Evolutionary conservation across 2,113 vertebrate genomes (phyloP).

Genomic region (Urocolius indicus): DNA sequence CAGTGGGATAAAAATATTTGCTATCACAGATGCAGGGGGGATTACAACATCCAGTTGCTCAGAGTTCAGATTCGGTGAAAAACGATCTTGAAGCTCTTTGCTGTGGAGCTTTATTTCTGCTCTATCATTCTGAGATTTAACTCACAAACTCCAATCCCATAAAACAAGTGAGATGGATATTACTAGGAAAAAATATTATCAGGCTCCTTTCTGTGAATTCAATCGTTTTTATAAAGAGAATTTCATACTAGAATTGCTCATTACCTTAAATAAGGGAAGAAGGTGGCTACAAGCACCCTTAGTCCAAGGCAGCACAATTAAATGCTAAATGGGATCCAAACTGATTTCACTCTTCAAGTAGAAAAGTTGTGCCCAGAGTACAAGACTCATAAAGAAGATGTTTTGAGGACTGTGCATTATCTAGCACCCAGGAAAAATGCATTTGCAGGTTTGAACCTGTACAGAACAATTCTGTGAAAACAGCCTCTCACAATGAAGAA

Average conservation of each 20-base stretch:
- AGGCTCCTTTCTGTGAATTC: neutral
- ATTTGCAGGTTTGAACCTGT: neutral
- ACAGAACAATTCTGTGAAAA: neutral
- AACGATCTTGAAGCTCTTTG: neutral
- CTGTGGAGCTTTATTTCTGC: neutral
- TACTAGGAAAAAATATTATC: neutral
- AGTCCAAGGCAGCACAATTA: neutral
- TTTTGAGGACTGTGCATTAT: neutral
- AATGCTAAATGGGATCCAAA: neutral
- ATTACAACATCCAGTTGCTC: neutral
- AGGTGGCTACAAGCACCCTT: neutral
- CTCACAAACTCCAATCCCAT: neutral
- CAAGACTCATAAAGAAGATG: neutral
- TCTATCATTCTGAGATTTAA: neutral
- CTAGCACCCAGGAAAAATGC: neutral
- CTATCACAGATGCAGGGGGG: neutral
- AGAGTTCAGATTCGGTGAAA: neutral
- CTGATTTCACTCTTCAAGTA: neutral
- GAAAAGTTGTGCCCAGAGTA: neutral
- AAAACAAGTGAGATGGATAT: neutral
- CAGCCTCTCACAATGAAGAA: neutral
- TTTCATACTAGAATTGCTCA: neutral
- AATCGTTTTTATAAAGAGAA: neutral
- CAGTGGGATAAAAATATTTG: neutral
- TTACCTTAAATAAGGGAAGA: neutral